These are phyloP conservation scores for Pluvianellus socialis DNA, from an alignment of 2,113 vertebrate species.

Conservation along the genomic window DNA sequence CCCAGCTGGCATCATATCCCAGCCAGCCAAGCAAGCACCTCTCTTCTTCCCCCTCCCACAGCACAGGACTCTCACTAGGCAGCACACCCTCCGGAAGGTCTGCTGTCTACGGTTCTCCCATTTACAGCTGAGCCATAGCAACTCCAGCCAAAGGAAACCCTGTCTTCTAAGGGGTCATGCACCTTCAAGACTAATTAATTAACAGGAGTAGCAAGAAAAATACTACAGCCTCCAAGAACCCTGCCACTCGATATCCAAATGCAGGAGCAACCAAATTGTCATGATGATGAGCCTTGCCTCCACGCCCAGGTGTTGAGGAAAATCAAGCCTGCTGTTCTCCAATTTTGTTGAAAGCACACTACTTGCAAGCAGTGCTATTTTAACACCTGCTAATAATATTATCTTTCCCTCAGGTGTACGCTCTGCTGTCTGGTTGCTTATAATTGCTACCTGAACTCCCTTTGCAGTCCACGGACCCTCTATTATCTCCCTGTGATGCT, in stretches of 20 bases:
- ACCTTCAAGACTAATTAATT: not conserved
- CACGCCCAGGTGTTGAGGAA: not conserved
- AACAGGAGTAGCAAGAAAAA: not conserved
- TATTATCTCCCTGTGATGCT: constrained; percentile 9
- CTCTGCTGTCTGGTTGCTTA: not conserved
- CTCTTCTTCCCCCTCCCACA: not conserved
- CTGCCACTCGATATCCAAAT: not conserved
- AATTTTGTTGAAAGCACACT: not conserved
- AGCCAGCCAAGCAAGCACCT: not conserved
- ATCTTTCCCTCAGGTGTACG: not conserved
- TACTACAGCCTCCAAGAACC: fast-evolving
- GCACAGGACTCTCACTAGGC: not conserved
- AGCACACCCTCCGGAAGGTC: not conserved
- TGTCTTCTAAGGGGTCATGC: not conserved
- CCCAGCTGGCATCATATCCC: not conserved
- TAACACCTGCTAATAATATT: not conserved
- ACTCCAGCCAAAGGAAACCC: not conserved
- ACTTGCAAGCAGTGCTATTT: not conserved
- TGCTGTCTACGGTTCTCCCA: not conserved
- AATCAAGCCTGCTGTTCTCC: not conserved
- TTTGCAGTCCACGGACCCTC: not conserved
- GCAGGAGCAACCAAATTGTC: not conserved
- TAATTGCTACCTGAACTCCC: constrained; percentile 12
- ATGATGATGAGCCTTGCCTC: not conserved
- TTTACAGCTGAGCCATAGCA: not conserved